Percentiles rank a stretch among this genome's conserved stretches.
Conservation (phyloP, 2,888 invertebrate species). For the Conistra vaccinii region DNA sequence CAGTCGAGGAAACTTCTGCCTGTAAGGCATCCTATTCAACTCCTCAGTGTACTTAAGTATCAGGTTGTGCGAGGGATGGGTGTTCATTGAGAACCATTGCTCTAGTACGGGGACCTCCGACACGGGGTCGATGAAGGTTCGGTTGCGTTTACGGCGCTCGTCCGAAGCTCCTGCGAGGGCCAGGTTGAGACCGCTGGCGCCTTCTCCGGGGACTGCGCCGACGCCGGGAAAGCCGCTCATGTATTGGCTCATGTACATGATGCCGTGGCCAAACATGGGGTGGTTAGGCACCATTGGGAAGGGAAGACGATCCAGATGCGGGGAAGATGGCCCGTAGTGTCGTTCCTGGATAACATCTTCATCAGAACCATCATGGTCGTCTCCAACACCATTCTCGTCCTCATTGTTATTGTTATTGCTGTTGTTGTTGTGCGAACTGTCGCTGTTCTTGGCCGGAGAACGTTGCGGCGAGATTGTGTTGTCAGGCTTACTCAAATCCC, state of each 20-base stretch:
- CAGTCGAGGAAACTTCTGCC: slow-evolving; percentile 99
- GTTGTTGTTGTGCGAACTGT: slow-evolving; percentile 87
- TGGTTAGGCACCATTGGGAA: slow-evolving; percentile 96
- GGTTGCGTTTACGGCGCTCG: slow-evolving; percentile 97
- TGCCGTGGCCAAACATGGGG: slow-evolving; percentile 96
- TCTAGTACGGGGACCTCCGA: slow-evolving; percentile 98
- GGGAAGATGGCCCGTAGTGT: slow-evolving; percentile 83
- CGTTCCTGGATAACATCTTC: slow-evolving; percentile 87
- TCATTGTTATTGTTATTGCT: slow-evolving; percentile 86
- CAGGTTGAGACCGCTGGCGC: slow-evolving; percentile 91
- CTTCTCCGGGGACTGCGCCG: slow-evolving; percentile 89
- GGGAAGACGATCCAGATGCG: slow-evolving; percentile 89
- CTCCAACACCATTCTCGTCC: slow-evolving; percentile 87
- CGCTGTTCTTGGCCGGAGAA: slow-evolving; percentile 90
- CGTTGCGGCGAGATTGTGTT: slow-evolving; percentile 86
- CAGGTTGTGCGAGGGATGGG: slow-evolving; percentile 99
- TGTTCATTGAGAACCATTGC: slow-evolving; percentile 99
- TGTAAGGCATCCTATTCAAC: slow-evolving; percentile 98
- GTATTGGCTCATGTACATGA: slow-evolving; percentile 98
- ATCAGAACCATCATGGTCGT: slow-evolving; percentile 89
- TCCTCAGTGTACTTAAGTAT: slow-evolving; percentile 99
- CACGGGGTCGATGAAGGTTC: slow-evolving; percentile 99
- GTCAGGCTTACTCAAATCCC: slow-evolving; percentile 86
- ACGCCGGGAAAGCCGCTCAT: slow-evolving; percentile 91
- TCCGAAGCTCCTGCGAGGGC: slow-evolving; percentile 93